Evolutionary conservation across 2,888 invertebrate genomes (phyloP).

Genomic region (Hemithea aestivaria): DNA sequence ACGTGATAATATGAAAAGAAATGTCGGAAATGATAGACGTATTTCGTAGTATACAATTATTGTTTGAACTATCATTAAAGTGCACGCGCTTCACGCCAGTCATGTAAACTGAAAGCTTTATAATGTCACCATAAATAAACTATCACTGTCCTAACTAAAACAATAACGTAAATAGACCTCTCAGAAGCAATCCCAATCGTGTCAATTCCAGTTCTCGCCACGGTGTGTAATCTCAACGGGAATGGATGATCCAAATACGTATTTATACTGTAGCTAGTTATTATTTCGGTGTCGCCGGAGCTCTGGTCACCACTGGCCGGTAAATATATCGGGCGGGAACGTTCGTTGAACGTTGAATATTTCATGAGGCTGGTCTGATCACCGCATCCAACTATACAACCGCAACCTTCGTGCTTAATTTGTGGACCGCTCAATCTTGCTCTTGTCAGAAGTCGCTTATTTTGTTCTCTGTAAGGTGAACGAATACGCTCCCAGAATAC

Average conservation of each 20-base stretch:
- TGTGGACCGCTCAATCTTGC: constrained; percentile 48
- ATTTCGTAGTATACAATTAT: no score
- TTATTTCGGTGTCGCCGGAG: constrained; percentile 44
- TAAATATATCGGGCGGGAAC: constrained; percentile 53
- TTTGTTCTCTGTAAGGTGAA: constrained; percentile 28
- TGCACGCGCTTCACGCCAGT: no score
- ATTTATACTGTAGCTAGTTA: constrained; percentile 32
- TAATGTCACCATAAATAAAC: no score
- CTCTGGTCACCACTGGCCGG: constrained; percentile 50
- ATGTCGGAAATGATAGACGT: no score
- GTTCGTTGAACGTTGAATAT: constrained; percentile 57
- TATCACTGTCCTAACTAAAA: constrained; percentile 6
- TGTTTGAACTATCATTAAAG: no score
- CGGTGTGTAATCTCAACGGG: constrained; percentile 22
- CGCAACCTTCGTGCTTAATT: constrained; percentile 48
- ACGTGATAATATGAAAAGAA: no score
- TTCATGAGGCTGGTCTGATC: constrained; percentile 56
- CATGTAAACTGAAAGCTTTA: no score
- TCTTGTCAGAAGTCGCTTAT: constrained; percentile 36
- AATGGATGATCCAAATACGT: constrained; percentile 30
- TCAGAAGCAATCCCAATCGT: constrained; percentile 24
- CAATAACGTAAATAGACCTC: constrained; percentile 17
- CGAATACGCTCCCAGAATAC: constrained; percentile 25
- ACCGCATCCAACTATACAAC: constrained; percentile 39
- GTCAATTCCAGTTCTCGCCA: constrained; percentile 21